Base-by-base conservation (phyloP, 2,113 vertebrate genomes). In the Gobius niger region DNA sequence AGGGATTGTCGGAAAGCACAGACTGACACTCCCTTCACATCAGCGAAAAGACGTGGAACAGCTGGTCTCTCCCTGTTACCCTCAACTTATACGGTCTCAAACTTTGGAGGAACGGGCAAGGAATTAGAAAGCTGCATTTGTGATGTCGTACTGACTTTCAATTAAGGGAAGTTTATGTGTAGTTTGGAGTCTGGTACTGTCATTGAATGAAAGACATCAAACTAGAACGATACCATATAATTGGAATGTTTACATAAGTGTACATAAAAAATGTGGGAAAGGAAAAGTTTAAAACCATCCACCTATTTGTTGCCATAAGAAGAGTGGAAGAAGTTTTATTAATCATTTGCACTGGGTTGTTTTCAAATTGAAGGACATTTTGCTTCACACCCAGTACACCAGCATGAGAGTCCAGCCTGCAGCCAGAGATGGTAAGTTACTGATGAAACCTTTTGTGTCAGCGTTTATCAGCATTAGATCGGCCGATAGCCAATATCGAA, bases 1-100 rank as follows among this genome's bases (percentile, higher is more conserved):
- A 84, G 84, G 72, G 76, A 69, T 72, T 78, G 80, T 68, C 62
- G 80, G 83, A 63, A 84, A 83, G 64, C 4, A 8, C 65, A 82
- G 70, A 76, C 64, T 1, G 52, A 75, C 67, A 73, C 67, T 46
- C 71, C 77, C 76, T 44, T 24, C 49, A 44, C 14, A n/a, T 34
- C 18, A 6, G 2, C 14, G 9, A 44, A 60, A 60, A 53, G 41
- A 51, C 50, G 24, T 34, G 68, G 42, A 85, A 80, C 85, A 86
- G 81, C 76, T 88, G 81, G 81, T 47, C 41, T n/a, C 67, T 44
- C 60, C 75, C 68, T 47, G 44, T 34, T 54, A 54, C 41, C 70
- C 34, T 73, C 54, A 66, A 68, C 56, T 42, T 24, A 8, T 7
- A 71, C 34, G 44, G 19, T 74, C 49, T 16, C 62, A 75, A 59